Evolutionary conservation across 1,140 invertebrate genomes (phyloP).

Genomic region (Coenobita brevimanus): DNA sequence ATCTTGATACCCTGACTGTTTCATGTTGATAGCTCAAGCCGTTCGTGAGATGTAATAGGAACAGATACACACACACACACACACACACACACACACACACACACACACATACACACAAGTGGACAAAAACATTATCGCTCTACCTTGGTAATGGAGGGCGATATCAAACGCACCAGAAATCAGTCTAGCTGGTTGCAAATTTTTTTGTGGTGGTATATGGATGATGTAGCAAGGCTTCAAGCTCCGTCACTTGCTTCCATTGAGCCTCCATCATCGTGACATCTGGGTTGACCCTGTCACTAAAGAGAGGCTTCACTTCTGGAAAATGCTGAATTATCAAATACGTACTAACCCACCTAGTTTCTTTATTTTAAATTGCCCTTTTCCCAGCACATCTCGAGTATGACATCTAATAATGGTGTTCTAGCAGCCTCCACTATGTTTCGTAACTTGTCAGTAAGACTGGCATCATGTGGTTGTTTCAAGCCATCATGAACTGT

Average conservation of each 20-base stretch:
- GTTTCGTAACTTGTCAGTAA: conserved; percentile 8
- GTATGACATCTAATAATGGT: conserved; percentile 20
- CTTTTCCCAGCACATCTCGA: conserved; percentile 8
- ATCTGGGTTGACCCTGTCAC: background rate
- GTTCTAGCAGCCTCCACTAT: conserved; percentile 30
- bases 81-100: no score
- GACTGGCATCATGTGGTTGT: background rate
- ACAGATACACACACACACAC: no score
- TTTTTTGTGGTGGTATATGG: conserved; percentile 25
- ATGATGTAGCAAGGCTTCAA: background rate
- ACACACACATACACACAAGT: no score
- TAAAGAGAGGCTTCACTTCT: background rate
- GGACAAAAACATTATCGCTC: no score
- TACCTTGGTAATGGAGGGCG: no score
- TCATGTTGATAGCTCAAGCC: no score
- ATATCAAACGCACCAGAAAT: conserved; percentile 29
- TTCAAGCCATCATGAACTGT: conserved; percentile 39
- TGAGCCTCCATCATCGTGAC: background rate
- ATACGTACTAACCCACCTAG: conserved; percentile 26
- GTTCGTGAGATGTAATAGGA: no score
- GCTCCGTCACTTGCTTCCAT: conserved; percentile 17
- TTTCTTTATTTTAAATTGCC: conserved; percentile 3
- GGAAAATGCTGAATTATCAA: conserved; percentile 6
- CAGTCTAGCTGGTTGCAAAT: conserved; percentile 25
- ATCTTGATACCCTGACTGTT: no score